Evolutionary conservation across 2,113 vertebrate genomes (phyloP).

Genomic region (Tetraodon nigroviridis): DNA sequence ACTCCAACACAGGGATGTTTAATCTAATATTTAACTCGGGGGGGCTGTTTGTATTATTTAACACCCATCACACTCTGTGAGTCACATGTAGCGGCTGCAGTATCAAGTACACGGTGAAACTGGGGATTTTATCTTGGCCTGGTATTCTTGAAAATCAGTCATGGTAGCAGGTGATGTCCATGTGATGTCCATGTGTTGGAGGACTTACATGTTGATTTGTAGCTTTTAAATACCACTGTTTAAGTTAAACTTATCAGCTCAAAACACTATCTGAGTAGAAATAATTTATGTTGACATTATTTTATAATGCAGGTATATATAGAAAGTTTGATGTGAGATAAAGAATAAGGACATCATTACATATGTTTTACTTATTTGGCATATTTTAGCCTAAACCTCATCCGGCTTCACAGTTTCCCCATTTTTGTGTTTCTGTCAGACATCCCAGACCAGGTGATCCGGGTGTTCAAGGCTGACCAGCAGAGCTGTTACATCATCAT

Average conservation of each 20-base stretch:
- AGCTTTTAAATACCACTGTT: conserved; percentile 3
- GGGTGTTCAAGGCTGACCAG: conserved; percentile 95
- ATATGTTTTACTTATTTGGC: no score
- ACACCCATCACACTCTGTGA: conserved; percentile 7
- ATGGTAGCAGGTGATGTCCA: neutral
- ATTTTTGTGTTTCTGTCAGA: conserved; percentile 71
- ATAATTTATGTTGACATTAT: no score
- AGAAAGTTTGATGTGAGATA: no score
- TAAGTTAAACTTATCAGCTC: no score
- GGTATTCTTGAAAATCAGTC: neutral
- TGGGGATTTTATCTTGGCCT: neutral
- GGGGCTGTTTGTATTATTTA: conserved; percentile 47
- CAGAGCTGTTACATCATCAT: conserved; percentile 98
- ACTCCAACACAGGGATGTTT: conserved; percentile 36
- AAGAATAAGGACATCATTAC: no score
- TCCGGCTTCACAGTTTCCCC: neutral
- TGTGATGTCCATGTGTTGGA: neutral
- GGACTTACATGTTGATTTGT: neutral
- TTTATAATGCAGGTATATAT: no score
- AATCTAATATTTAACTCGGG: conserved; percentile 45
- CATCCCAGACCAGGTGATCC: conserved; percentile 93
- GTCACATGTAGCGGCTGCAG: conserved; percentile 1
- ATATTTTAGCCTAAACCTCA: no score
- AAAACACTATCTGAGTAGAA: no score
- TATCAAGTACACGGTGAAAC: conserved; percentile 3